Conservation (phyloP, 2,113 vertebrate genomes). For the Aythya baeri region DNA sequence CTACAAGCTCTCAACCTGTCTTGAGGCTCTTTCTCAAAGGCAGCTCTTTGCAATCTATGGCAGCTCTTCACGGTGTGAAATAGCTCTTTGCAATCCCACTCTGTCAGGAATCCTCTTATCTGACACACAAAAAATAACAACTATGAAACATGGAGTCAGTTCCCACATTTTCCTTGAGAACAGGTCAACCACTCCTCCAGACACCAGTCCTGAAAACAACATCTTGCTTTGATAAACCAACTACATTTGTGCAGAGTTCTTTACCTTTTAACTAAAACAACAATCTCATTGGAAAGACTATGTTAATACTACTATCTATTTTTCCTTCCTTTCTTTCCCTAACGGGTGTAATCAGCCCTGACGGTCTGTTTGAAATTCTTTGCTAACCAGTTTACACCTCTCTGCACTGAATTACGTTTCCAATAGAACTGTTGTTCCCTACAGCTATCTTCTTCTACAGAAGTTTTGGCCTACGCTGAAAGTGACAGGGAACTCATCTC, state of each 20-base stretch:
- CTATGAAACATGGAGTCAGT: background rate
- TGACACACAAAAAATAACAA: background rate
- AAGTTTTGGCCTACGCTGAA: background rate
- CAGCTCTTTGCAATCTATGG: too few species aligned
- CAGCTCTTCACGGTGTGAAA: too few species aligned
- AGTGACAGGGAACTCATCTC: background rate
- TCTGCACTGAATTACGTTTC: background rate
- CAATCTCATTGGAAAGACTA: background rate
- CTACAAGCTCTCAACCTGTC: too few species aligned
- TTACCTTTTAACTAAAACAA: background rate
- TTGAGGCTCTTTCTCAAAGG: too few species aligned
- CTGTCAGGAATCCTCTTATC: background rate
- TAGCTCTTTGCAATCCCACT: too few species aligned
- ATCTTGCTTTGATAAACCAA: background rate
- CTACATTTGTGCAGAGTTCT: background rate
- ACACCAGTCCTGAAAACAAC: background rate
- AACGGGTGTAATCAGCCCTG: background rate
- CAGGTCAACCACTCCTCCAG: background rate
- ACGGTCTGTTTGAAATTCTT: background rate
- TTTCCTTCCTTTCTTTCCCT: background rate
- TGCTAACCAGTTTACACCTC: background rate
- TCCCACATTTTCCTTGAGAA: background rate
- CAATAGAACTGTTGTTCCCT: background rate
- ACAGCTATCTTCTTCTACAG: background rate
- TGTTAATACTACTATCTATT: background rate